phyloP scores from a whole-genome alignment of 1,140 invertebrate genomes.

The Helicoverpa armigera region DNA sequence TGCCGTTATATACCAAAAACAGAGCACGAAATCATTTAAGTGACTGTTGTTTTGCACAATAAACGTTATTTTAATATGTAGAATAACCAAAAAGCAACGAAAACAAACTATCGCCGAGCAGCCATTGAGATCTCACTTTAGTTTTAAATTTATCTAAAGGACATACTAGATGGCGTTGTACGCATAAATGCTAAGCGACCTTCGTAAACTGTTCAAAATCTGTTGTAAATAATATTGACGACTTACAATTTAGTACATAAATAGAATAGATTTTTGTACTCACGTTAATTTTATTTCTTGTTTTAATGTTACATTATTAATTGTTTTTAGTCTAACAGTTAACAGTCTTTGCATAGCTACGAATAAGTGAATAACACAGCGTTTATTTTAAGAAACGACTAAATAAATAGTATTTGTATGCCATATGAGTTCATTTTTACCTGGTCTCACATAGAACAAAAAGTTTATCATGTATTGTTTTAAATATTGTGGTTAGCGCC shows the following conservation, averaged over 20 bases:
- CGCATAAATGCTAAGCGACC: background rate
- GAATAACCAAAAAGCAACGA: background rate
- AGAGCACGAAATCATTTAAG: background rate
- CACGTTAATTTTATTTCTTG: background rate
- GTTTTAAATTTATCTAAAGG: background rate
- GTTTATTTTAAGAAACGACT: background rate
- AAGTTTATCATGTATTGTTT: too few relatives aligned
- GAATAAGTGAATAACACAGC: background rate
- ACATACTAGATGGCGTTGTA: conserved; percentile 25
- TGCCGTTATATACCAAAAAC: background rate
- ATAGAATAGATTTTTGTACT: background rate
- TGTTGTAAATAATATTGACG: conserved; percentile 9
- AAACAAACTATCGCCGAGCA: background rate
- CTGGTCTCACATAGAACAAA: too few relatives aligned
- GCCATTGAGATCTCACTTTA: background rate
- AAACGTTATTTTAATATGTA: background rate
- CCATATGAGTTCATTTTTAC: too few relatives aligned
- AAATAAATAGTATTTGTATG: too few relatives aligned
- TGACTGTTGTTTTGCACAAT: background rate
- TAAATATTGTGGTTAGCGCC: too few relatives aligned
- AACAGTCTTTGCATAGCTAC: background rate
- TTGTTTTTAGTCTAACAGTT: background rate
- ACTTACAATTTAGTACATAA: background rate
- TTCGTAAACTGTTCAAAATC: background rate
- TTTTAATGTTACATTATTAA: background rate